phyloP scores from a whole-genome alignment of 2,113 vertebrate species.

The Cottus gobio region DNA sequence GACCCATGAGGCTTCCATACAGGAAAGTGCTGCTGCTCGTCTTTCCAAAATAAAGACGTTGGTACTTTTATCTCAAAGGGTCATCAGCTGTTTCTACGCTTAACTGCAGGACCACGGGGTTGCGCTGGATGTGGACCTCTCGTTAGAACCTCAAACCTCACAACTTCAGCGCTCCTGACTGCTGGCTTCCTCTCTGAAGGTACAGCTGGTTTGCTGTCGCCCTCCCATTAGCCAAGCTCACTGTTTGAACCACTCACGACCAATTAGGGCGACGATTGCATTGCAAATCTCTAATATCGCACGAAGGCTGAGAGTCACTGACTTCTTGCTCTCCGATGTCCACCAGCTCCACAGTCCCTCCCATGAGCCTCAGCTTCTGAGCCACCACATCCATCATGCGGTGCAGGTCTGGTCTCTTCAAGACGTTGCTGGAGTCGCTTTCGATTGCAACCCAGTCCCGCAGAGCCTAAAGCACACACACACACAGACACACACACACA shows the following conservation, averaged over 20 bases:
- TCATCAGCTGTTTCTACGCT: slow-evolving; percentile 10
- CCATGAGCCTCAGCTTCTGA: slow-evolving; percentile 82
- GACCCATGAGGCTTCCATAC: no score
- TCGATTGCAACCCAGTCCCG: slow-evolving; percentile 90
- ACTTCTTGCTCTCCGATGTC: slow-evolving; percentile 87
- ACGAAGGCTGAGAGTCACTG: slow-evolving; percentile 1
- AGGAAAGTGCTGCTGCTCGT: not conserved
- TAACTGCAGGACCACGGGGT: not conserved
- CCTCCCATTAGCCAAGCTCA: no score
- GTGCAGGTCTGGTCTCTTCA: slow-evolving; percentile 82
- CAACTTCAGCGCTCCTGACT: no score
- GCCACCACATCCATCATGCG: slow-evolving; percentile 85
- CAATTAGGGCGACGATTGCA: not conserved
- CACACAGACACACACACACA: no score
- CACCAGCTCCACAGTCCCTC: slow-evolving; percentile 82
- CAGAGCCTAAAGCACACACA: slow-evolving; percentile 79
- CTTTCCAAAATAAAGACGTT: not conserved
- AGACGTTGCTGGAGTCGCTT: slow-evolving; percentile 88
- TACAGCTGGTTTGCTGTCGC: no score
- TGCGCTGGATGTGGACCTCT: not conserved
- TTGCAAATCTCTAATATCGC: slow-evolving; percentile 13
- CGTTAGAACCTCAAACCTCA: slow-evolving; percentile 15
- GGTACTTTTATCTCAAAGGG: not conserved
- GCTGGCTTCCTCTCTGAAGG: no score
- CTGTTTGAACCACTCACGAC: slow-evolving; percentile 23